These are phyloP conservation scores for Machaerirhynchus nigripectus DNA, from an alignment of 2,113 vertebrate genomes.

Conservation along the genomic window DNA sequence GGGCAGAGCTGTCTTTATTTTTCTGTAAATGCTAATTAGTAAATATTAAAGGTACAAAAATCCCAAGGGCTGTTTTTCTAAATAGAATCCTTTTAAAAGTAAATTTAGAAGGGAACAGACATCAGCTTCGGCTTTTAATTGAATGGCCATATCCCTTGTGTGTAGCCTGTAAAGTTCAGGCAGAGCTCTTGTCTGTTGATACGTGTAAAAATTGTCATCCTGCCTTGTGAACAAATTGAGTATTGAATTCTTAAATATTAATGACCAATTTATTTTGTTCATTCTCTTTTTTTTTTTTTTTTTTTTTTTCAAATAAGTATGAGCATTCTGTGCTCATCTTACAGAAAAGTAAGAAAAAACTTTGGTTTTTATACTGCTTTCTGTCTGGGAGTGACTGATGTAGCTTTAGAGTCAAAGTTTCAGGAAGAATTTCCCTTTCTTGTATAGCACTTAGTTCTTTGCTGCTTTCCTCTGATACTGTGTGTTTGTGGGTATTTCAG, in stretches of 20 bases:
- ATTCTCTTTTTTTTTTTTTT: not conserved
- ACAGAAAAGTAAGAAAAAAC: not conserved
- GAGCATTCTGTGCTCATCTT: not conserved
- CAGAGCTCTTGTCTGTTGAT: not conserved
- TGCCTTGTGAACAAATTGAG: not conserved
- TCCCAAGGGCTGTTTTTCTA: not conserved
- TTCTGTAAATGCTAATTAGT: not conserved
- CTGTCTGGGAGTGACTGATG: not conserved
- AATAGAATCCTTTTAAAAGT: not conserved
- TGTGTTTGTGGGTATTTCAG: not conserved
- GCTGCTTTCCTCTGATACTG: not conserved
- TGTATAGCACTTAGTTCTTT: not conserved
- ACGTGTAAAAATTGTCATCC: not conserved
- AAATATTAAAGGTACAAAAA: not conserved
- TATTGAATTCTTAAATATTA: not conserved
- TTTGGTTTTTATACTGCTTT: not conserved
- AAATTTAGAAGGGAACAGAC: not conserved
- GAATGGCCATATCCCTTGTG: not conserved
- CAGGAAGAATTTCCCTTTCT: not conserved
- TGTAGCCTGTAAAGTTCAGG: not conserved
- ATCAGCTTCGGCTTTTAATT: not conserved
- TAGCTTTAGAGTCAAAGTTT: not conserved
- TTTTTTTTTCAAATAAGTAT: not conserved
- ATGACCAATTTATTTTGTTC: not conserved
- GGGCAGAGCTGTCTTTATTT: not conserved